Evolutionary conservation across 2,797 vertebrate genomes (phyloP).

Genomic region (Kryptopterus vitreolus): DNA sequence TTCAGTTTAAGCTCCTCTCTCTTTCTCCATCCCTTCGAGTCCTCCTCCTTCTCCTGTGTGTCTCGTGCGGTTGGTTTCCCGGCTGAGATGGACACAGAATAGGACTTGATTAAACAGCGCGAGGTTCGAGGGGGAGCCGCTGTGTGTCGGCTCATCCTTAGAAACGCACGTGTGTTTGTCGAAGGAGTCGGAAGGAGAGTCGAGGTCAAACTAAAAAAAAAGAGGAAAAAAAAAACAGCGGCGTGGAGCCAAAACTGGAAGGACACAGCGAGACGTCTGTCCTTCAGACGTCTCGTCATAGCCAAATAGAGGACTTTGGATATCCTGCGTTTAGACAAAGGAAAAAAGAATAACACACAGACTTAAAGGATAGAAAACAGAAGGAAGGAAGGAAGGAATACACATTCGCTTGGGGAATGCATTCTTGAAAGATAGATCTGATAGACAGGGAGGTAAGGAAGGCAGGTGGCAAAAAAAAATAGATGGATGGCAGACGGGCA

Average conservation of each 20-base stretch:
- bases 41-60: neutral
- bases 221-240: too few relatives aligned
- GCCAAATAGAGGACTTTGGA: neutral
- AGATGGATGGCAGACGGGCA: neutral
- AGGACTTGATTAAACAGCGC: neutral
- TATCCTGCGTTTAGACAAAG: neutral
- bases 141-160: slow-evolving; percentile 23
- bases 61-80: neutral
- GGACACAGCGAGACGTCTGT: slow-evolving; percentile 4
- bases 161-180: neutral
- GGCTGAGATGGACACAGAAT: neutral
- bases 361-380: neutral
- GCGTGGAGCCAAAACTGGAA: slow-evolving; percentile 13
- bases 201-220: slow-evolving; percentile 24
- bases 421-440: neutral
- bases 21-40: neutral
- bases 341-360: neutral
- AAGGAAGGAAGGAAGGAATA: neutral
- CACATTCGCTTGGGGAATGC: neutral
- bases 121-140: neutral
- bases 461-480: neutral
- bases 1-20: slow-evolving; percentile 12
- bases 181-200: slow-evolving; percentile 3
- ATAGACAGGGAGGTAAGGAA: neutral
- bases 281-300: slow-evolving; percentile 10